A percentile compares a stretch with the other conserved stretches of the same genome.
phyloP scores from a whole-genome alignment of 2,888 invertebrate genomes.

The Pyralis farinalis region DNA sequence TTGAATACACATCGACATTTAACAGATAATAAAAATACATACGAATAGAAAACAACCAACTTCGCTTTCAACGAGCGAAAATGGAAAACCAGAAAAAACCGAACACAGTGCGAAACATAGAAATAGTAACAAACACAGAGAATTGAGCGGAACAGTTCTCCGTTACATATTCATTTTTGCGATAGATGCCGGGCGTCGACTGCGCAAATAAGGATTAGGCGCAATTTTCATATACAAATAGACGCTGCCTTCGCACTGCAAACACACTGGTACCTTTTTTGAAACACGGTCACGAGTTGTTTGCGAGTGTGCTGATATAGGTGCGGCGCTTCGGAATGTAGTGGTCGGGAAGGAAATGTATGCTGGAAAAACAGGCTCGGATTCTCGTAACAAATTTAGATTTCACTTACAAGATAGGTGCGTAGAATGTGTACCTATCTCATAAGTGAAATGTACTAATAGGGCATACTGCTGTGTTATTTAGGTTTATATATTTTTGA shows the following conservation, averaged over 20 bases:
- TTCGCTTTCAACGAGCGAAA: no score
- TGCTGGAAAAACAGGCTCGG: no score
- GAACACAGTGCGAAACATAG: not conserved
- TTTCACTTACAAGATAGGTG: no score
- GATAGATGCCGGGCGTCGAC: slow-evolving; percentile 37
- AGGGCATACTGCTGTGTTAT: no score
- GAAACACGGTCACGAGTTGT: slow-evolving; percentile 14
- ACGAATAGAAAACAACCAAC: no score
- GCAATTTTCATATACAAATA: slow-evolving; percentile 65
- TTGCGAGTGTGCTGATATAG: slow-evolving; percentile 17
- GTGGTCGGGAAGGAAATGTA: not conserved
- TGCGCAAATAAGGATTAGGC: slow-evolving; percentile 59
- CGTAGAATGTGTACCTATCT: no score
- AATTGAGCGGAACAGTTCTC: slow-evolving; percentile 12
- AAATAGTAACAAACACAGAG: slow-evolving; percentile 1
- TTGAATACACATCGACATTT: no score
- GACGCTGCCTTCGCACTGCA: slow-evolving; percentile 25
- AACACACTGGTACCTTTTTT: slow-evolving; percentile 28
- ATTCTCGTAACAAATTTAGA: no score
- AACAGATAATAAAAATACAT: no score
- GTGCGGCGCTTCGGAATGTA: not conserved
- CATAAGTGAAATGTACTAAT: no score
- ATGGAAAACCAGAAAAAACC: no score
- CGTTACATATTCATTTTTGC: slow-evolving; percentile 43
- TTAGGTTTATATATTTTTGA: no score